Evolutionary conservation across 2,888 invertebrate species (phyloP).

Genomic region (Pollenia amentaria): DNA sequence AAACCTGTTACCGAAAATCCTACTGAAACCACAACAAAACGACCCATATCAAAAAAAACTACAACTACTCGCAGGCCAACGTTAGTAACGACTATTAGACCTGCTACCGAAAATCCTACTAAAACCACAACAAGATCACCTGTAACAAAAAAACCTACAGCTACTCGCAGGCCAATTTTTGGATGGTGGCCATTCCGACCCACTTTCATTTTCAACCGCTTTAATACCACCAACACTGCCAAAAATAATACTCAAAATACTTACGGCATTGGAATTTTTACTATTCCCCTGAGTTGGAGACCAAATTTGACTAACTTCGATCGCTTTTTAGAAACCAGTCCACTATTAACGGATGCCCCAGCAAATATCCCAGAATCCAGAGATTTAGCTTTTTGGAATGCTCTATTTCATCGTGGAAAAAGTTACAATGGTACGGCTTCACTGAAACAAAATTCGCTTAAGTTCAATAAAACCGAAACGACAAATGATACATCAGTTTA

Average conservation of each 20-base stretch:
- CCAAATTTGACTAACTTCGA: conserved; percentile 29
- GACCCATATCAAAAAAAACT: background rate
- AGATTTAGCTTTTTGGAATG: conserved; percentile 49
- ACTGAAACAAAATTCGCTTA: background rate
- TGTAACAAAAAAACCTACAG: background rate
- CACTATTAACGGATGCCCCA: background rate
- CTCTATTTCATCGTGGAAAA: conserved; percentile 7
- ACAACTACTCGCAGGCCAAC: background rate
- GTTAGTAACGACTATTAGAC: background rate
- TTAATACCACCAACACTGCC: conserved; percentile 8
- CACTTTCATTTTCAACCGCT: conserved; percentile 18
- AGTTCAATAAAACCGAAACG: background rate
- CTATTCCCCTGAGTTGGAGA: conserved; percentile 53
- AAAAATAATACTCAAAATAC: conserved; percentile 41
- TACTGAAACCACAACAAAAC: background rate
- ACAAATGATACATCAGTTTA: background rate
- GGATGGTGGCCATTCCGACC: background rate
- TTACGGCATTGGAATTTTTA: conserved; percentile 52
- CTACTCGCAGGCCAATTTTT: background rate
- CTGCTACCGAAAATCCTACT: too few species aligned
- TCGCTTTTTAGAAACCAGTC: conserved; percentile 30
- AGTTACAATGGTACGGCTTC: background rate
- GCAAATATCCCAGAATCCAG: background rate
- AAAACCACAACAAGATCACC: too few species aligned
- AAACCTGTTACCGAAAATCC: background rate